Conservation (phyloP, 2,113 vertebrate species). For the Machaerirhynchus nigripectus region DNA sequence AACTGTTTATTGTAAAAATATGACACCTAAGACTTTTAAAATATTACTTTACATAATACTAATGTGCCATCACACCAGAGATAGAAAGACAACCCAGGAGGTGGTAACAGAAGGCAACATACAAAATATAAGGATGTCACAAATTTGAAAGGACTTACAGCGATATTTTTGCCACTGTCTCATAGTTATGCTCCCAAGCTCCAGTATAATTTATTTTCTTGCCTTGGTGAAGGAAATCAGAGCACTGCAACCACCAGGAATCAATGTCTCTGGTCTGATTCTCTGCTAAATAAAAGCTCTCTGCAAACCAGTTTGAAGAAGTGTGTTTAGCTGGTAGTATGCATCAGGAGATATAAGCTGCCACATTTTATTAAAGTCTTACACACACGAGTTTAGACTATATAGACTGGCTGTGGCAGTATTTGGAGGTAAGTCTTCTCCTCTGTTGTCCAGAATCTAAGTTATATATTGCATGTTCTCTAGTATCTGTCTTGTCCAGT, state of each 20-base stretch:
- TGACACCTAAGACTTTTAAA: not conserved
- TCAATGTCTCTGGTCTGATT: not conserved
- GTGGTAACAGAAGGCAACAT: not conserved
- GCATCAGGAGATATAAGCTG: not conserved
- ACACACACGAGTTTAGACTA: fast-evolving
- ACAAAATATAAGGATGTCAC: not conserved
- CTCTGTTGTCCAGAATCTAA: not conserved
- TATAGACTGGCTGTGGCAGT: not conserved
- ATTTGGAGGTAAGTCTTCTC: not conserved
- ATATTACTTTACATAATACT: not conserved
- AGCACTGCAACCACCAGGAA: not conserved
- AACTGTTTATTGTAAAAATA: not conserved
- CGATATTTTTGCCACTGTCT: not conserved
- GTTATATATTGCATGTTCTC: not conserved
- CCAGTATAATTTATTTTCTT: not conserved
- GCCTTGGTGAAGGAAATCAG: not conserved
- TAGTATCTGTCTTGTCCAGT: too few relatives aligned
- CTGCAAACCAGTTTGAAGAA: not conserved
- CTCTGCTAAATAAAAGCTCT: not conserved
- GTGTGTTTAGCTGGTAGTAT: not conserved
- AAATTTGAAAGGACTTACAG: not conserved
- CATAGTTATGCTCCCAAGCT: not conserved
- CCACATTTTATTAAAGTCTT: not conserved
- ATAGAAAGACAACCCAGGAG: not conserved
- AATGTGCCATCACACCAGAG: not conserved